A percentile compares a stretch with the other conserved stretches of the same genome.
Evolutionary conservation across 2,888 invertebrate species (phyloP).

Genomic region (Bombylius discolor): DNA sequence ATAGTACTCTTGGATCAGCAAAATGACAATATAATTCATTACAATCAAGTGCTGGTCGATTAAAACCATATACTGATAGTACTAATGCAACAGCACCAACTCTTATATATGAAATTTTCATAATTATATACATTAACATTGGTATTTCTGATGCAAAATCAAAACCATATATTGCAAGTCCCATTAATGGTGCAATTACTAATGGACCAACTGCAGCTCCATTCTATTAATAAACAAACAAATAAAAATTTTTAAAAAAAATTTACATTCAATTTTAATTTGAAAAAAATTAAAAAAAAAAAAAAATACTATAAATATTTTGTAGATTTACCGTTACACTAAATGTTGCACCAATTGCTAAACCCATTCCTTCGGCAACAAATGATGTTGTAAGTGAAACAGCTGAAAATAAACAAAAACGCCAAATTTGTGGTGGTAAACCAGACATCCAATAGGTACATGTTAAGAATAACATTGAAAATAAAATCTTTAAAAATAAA

Average conservation of each 20-base stretch:
- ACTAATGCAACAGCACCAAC: slow-evolving; percentile 51
- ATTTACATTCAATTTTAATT: no score
- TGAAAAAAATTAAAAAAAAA: neutral
- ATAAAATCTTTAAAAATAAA: slow-evolving; percentile 35
- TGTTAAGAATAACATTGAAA: slow-evolving; percentile 46
- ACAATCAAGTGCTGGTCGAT: slow-evolving; percentile 44
- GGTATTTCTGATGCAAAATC: slow-evolving; percentile 54
- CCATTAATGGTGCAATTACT: slow-evolving; percentile 51
- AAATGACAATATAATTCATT: slow-evolving; percentile 51
- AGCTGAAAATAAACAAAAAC: slow-evolving; percentile 54
- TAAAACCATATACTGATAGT: slow-evolving; percentile 49
- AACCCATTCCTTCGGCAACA: slow-evolving; percentile 63
- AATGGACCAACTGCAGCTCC: slow-evolving; percentile 55
- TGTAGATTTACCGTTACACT: slow-evolving; percentile 46
- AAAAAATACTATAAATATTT: neutral
- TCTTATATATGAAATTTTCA: slow-evolving; percentile 53
- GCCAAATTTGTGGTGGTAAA: slow-evolving; percentile 48
- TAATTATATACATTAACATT: slow-evolving; percentile 44
- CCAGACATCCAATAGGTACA: slow-evolving; percentile 54
- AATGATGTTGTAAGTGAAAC: slow-evolving; percentile 57
- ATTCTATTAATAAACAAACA: slow-evolving; percentile 39
- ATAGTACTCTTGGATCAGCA: slow-evolving; percentile 47
- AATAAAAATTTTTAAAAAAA: neutral
- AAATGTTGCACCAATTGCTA: slow-evolving; percentile 60
- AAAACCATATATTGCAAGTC: slow-evolving; percentile 54